phyloP scores from a whole-genome alignment of 2,888 invertebrate species.

The Nipponacmea schrenckii region DNA sequence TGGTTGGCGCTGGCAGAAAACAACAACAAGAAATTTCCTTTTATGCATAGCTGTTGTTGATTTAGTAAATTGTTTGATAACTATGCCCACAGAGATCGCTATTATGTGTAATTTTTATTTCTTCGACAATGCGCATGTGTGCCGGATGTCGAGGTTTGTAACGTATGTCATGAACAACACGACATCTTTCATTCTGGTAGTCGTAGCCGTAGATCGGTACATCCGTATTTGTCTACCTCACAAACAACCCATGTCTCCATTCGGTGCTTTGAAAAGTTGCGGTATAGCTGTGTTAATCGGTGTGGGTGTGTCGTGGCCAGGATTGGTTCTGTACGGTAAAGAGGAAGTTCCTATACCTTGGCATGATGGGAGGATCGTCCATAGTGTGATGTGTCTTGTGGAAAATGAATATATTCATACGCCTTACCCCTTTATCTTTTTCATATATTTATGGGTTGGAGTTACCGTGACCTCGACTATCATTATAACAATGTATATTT shows the following conservation, averaged over 20 bases:
- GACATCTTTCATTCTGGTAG: conserved; percentile 31
- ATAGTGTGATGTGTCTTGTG: conserved; percentile 31
- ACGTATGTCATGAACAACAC: conserved; percentile 38
- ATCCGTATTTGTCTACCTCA: conserved; percentile 38
- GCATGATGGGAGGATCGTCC: not conserved
- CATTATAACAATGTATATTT: conserved; percentile 33
- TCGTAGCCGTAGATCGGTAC: conserved; percentile 39
- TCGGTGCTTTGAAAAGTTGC: conserved; percentile 32
- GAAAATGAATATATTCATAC: conserved; percentile 27
- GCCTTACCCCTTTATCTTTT: conserved; percentile 32
- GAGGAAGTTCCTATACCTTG: conserved; percentile 23
- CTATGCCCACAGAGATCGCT: conserved; percentile 37
- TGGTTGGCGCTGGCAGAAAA: conserved; percentile 34
- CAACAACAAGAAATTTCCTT: conserved; percentile 33
- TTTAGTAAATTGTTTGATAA: conserved; percentile 34
- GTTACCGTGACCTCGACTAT: conserved; percentile 29
- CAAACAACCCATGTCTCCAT: conserved; percentile 20
- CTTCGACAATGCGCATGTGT: conserved; percentile 32
- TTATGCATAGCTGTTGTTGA: conserved; percentile 30
- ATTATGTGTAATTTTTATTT: conserved; percentile 34
- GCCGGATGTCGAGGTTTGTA: conserved; percentile 36
- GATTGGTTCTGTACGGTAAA: conserved; percentile 33
- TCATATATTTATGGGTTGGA: conserved; percentile 32
- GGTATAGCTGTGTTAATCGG: conserved; percentile 31
- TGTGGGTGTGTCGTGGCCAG: conserved; percentile 37